A percentile compares a stretch with the other conserved stretches of the same genome.
phyloP scores from a whole-genome alignment of 1,140 invertebrate species.

The Caenorhabditis tropicalis region DNA sequence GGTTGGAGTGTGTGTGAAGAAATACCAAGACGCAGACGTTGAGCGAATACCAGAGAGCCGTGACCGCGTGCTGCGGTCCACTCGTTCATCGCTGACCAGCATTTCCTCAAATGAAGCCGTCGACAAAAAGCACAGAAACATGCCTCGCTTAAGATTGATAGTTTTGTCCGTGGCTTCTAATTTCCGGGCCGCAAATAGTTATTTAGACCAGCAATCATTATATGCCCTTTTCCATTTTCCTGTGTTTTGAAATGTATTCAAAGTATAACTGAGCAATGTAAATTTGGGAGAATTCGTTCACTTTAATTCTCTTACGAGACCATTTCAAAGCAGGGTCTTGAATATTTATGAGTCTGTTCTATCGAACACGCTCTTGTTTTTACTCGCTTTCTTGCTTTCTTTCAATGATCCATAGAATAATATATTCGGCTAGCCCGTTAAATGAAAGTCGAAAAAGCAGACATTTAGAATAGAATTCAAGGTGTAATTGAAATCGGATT shows the following conservation, averaged over 20 bases:
- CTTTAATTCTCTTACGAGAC: neutral
- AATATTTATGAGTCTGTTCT: constrained; percentile 7
- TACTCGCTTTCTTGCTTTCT: too few relatives aligned
- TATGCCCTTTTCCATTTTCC: neutral
- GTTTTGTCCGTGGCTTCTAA: neutral
- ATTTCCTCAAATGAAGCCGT: neutral
- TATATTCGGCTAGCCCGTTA: too few relatives aligned
- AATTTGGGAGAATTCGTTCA: neutral
- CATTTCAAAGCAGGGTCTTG: neutral
- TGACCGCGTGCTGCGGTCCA: neutral
- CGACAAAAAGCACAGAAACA: neutral
- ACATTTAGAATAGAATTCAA: too few relatives aligned
- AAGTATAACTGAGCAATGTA: neutral
- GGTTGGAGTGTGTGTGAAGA: neutral
- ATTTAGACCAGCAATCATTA: too few relatives aligned
- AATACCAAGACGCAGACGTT: neutral
- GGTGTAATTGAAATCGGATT: too few relatives aligned
- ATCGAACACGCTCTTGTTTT: neutral
- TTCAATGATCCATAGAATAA: too few relatives aligned
- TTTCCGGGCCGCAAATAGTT: neutral
- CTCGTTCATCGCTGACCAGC: constrained; percentile 8
- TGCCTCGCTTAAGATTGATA: neutral
- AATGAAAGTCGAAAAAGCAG: too few relatives aligned
- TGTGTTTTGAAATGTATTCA: neutral
- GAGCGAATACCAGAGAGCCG: neutral